Evolutionary conservation across 1,140 invertebrate species (phyloP).

Genomic region (Neodiprion lecontei): DNA sequence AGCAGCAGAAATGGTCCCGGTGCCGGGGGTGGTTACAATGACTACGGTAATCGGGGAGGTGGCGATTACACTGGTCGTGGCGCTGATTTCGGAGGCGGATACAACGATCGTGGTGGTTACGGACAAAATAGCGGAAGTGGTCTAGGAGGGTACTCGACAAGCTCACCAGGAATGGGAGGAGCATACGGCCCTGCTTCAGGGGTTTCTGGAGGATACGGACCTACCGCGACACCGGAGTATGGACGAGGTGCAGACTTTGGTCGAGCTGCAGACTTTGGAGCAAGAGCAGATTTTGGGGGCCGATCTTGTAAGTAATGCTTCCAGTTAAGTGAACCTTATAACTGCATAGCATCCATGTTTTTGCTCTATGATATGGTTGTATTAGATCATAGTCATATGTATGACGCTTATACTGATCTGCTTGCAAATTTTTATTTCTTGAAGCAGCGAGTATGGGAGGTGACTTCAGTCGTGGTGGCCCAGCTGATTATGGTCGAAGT

Average conservation of each 20-base stretch:
- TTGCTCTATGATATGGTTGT: background rate
- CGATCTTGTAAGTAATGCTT: conserved; percentile 12
- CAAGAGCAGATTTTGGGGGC: conserved; percentile 54
- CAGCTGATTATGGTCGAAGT: conserved; percentile 57
- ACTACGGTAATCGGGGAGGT: conserved; percentile 55
- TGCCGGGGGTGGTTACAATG: conserved; percentile 55
- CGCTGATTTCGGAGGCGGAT: conserved; percentile 38
- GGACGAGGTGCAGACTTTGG: conserved; percentile 52
- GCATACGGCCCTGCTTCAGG: conserved; percentile 54
- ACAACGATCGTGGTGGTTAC: conserved; percentile 54
- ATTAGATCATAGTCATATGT: background rate
- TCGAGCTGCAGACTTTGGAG: conserved; percentile 52
- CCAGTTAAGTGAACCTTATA: too few species aligned
- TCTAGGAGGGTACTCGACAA: conserved; percentile 53
- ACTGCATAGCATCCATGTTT: too few species aligned
- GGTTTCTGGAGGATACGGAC: conserved; percentile 52
- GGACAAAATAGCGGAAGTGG: conserved; percentile 53
- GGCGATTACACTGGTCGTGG: conserved; percentile 54
- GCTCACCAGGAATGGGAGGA: conserved; percentile 51
- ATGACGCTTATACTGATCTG: conserved; percentile 1
- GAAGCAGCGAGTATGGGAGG: conserved; percentile 54
- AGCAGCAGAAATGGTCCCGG: conserved; percentile 45
- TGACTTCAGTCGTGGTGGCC: conserved; percentile 56
- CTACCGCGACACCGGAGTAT: conserved; percentile 53
- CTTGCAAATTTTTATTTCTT: conserved; percentile 33